Evolutionary conservation across 1,140 invertebrate genomes (phyloP), one percentile per base, ranked within the genome.

Genomic region (Lucilia sericata): DNA sequence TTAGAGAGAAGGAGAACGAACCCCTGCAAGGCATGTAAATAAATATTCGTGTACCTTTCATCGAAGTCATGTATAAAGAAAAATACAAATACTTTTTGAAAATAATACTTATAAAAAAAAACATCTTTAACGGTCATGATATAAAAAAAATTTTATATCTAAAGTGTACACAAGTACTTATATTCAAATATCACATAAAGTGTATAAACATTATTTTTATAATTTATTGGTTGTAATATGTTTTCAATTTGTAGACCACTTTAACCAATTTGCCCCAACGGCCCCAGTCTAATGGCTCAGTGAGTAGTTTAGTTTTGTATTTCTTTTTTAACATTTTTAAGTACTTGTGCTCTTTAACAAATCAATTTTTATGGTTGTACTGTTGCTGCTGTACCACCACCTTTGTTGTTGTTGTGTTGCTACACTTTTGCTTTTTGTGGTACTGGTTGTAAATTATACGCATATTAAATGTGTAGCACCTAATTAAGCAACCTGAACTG

Each of bases 401-500:
- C 10, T 3, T 42, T 42, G 42, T 42, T 42, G 42, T 10, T 42
- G 42, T 42, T 42, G 36, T 36, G 42, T 42, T 42, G 42, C 42
- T 42, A 10, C 42, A 42, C 42, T 42, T 42, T 42, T 42, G 42
- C 42, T 42, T 42, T 42, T 42, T 42, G 42, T 42, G 42, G 2
- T 42, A 42, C n/a, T 25, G 65, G n/a, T 21, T 70, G 65, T 70
- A 70, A 70, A 25, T 70, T 70, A 70, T 70, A 70, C 65, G 19
- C 65, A 70, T 25, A 70, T 70, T 70, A 70, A 70, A 70, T 70
- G 21, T 70, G 65, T 70, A 70, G 65, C 65, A 70, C 65, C 65
- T 70, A 70, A 70, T 70, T 70, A 70, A n/a, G 65, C 21, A 70
- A 70, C 65, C 65, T 70, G 65, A 70, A 70, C 65, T 42, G 42